Percentiles rank a stretch among this genome's conserved stretches.
Evolutionary conservation across 2,888 invertebrate genomes (phyloP).

Genomic region (Polydrusus tereticollis): DNA sequence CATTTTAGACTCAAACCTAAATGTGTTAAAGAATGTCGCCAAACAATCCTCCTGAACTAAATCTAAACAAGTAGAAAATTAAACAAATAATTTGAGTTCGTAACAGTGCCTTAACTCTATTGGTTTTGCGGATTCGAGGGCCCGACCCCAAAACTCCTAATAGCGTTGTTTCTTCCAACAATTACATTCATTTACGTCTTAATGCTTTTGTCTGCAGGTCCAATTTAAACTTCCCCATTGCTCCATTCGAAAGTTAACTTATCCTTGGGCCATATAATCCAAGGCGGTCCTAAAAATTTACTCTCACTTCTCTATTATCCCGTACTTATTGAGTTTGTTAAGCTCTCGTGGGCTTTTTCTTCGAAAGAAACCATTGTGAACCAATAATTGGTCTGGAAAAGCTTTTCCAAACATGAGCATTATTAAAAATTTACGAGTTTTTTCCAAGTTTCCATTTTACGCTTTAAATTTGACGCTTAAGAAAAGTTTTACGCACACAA

Average conservation of each 20-base stretch:
- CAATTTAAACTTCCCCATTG: constrained; percentile 60
- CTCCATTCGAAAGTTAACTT: constrained; percentile 38
- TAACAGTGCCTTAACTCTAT: constrained; percentile 25
- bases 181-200: constrained; percentile 61
- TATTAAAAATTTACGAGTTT: constrained; percentile 28
- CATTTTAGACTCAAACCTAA: not conserved
- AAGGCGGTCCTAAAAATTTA: constrained; percentile 35
- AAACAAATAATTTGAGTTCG: constrained; percentile 25
- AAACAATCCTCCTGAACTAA: not conserved
- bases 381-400: constrained; percentile 31
- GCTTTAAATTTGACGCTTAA: constrained; percentile 5
- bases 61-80: constrained; percentile 19
- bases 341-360: constrained; percentile 18
- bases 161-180: constrained; percentile 59
- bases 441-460: constrained; percentile 18
- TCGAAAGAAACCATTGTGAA: constrained; percentile 27
- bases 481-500: constrained; percentile 15
- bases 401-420: constrained; percentile 21
- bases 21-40: not conserved
- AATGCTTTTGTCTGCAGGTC: constrained; percentile 61
- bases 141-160: constrained; percentile 52
- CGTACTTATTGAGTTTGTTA: constrained; percentile 38
- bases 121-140: constrained; percentile 30
- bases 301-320: constrained; percentile 40
- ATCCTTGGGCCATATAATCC: constrained; percentile 35